These are phyloP conservation scores for Polyergus mexicanus DNA, from an alignment of 1,140 invertebrate species.

Conservation along the genomic window DNA sequence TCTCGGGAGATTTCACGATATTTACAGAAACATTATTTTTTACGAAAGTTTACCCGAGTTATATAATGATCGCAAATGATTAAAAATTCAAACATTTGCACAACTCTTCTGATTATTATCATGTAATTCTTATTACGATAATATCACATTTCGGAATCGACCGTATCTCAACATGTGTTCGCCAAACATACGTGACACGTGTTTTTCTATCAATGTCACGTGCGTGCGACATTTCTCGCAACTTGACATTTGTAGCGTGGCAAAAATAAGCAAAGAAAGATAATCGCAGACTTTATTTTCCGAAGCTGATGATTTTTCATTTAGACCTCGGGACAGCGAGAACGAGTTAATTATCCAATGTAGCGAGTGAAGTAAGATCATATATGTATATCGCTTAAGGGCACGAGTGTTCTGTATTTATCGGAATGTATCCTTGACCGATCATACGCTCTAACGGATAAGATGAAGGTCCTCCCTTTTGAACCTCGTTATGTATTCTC, in stretches of 20 bases:
- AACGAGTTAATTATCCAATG: background rate
- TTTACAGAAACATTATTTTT: background rate
- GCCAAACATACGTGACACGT: background rate
- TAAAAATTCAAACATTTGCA: background rate
- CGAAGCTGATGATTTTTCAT: conserved; percentile 3
- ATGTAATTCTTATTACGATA: background rate
- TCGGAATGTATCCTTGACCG: conserved; percentile 31
- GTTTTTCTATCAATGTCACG: conserved; percentile 6
- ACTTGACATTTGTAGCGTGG: background rate
- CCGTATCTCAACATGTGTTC: conserved; percentile 4
- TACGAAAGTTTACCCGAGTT: background rate
- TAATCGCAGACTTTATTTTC: background rate
- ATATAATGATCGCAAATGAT: too few relatives aligned
- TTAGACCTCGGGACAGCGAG: conserved; percentile 15
- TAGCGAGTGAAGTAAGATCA: background rate
- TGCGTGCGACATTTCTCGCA: background rate
- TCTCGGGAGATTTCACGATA: background rate
- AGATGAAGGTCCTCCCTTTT: conserved; percentile 18
- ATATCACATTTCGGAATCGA: background rate
- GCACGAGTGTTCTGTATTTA: conserved; percentile 5
- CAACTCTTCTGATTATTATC: background rate
- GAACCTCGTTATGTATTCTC: background rate
- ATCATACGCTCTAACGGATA: background rate
- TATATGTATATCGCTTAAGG: conserved; percentile 5
- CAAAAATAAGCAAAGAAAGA: background rate